Percentiles rank a stretch among this genome's conserved stretches.
Evolutionary conservation across 2,797 vertebrate species (phyloP).

Genomic region (Smutsia temminckii): DNA sequence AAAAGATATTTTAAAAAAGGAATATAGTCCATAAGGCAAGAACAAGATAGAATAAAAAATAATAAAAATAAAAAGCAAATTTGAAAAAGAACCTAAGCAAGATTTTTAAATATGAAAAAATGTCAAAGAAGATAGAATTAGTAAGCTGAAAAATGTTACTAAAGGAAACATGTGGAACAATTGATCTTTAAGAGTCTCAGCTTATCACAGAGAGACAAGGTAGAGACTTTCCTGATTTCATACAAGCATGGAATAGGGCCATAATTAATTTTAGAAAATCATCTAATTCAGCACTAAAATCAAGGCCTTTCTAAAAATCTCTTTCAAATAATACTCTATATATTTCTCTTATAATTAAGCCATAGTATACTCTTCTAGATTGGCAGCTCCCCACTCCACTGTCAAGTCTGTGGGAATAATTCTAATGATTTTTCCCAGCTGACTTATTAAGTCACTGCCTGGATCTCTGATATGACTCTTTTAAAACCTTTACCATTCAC

Average conservation of each 20-base stretch:
- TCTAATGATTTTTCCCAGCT: not conserved
- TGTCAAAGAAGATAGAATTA: not conserved
- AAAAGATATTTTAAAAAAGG: constrained; percentile 23
- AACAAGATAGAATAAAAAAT: not conserved
- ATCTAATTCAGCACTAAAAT: not conserved
- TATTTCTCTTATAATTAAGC: not conserved
- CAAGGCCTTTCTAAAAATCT: constrained; percentile 12
- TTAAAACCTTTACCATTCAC: not conserved
- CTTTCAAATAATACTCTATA: not conserved
- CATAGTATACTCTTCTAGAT: not conserved
- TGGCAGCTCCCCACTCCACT: not conserved
- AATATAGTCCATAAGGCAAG: not conserved
- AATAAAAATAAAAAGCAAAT: not conserved
- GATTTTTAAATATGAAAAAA: constrained; percentile 39
- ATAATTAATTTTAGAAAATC: not conserved
- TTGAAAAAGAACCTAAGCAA: not conserved
- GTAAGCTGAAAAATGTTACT: not conserved
- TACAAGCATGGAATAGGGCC: not conserved
- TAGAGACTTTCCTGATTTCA: not conserved
- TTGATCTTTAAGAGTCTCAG: not conserved
- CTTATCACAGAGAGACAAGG: not conserved
- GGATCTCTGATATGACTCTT: not conserved
- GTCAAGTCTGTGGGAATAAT: not conserved
- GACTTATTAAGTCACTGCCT: not conserved
- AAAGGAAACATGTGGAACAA: not conserved